Conservation (phyloP, 2,888 invertebrate species). For the Caenorhabditis imperialis region DNA sequence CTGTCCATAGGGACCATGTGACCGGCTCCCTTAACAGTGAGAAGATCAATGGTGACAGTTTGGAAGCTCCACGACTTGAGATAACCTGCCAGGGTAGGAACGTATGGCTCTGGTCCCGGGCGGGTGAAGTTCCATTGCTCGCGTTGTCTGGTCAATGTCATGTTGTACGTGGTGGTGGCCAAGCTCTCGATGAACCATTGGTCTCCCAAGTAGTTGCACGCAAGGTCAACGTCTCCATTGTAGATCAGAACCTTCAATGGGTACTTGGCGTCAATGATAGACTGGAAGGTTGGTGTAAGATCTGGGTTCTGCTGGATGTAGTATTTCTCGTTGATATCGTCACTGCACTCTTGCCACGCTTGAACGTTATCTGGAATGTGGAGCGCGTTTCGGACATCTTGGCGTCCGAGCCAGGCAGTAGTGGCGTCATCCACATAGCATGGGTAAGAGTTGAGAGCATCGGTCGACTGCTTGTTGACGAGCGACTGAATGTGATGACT, state of each 20-base stretch:
- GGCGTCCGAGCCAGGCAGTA: constrained; percentile 54
- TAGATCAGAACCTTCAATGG: constrained; percentile 68
- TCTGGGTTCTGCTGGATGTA: constrained; percentile 71
- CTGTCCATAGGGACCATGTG: constrained; percentile 70
- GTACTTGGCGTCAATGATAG: constrained; percentile 56
- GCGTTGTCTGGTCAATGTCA: constrained; percentile 48
- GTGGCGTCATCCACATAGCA: constrained; percentile 63
- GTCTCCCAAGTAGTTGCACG: constrained; percentile 73
- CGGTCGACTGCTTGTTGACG: constrained; percentile 64
- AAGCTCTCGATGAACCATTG: constrained; percentile 72
- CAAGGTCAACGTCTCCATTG: constrained; percentile 74
- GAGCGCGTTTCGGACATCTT: constrained; percentile 61
- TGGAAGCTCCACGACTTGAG: constrained; percentile 54
- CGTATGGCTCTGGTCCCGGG: constrained; percentile 34
- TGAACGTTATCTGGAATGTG: constrained; percentile 61
- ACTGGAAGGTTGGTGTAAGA: constrained; percentile 68
- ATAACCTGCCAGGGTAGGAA: constrained; percentile 57
- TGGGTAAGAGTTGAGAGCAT: constrained; percentile 60
- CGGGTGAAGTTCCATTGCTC: constrained; percentile 62
- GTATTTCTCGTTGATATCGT: constrained; percentile 64
- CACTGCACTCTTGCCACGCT: constrained; percentile 66
- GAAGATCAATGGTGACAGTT: constrained; percentile 55
- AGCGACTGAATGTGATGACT: constrained; percentile 50
- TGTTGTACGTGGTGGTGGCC: constrained; percentile 28
- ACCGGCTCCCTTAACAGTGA: constrained; percentile 69